phyloP scores from a whole-genome alignment of 2,888 invertebrate genomes.

The Orthonevra nobilis region DNA sequence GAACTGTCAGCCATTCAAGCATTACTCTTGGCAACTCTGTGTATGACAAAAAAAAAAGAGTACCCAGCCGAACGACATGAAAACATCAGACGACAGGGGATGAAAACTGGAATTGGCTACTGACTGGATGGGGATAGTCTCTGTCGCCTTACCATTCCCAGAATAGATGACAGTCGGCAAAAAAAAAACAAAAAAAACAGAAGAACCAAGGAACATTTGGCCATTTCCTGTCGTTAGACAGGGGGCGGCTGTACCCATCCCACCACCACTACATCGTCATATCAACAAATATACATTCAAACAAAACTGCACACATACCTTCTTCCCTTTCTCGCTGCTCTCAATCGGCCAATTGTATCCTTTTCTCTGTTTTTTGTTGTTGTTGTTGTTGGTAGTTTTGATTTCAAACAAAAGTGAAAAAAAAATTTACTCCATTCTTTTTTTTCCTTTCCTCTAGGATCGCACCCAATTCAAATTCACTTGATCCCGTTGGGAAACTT shows the following conservation, averaged over 20 bases:
- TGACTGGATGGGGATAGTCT: no score
- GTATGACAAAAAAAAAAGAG: conserved; percentile 2
- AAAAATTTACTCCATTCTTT: conserved; percentile 17
- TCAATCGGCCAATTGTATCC: conserved; percentile 60
- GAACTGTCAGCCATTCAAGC: no score
- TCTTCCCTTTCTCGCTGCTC: conserved; percentile 26
- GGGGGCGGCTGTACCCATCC: conserved; percentile 30
- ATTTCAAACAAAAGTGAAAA: background rate
- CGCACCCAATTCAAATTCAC: conserved; percentile 38
- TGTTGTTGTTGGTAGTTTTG: conserved; percentile 42
- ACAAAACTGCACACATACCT: conserved; percentile 20
- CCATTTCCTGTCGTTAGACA: conserved; percentile 53
- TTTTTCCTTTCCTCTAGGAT: conserved; percentile 3
- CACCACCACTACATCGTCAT: conserved; percentile 7
- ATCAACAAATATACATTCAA: conserved; percentile 2
- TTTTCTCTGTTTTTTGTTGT: conserved; percentile 36
- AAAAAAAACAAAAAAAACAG: no score
- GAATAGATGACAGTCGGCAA: conserved; percentile 30
- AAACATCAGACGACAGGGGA: conserved; percentile 18
- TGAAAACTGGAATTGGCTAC: conserved; percentile 1
- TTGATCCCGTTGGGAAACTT: conserved; percentile 44
- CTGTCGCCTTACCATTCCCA: conserved; percentile 2
- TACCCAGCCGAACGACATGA: conserved; percentile 18
- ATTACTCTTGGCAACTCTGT: conserved; percentile 17
- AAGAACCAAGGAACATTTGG: conserved; percentile 42